Conservation (phyloP, 1,140 invertebrate genomes). For the Hypsibius dujardini region DNA sequence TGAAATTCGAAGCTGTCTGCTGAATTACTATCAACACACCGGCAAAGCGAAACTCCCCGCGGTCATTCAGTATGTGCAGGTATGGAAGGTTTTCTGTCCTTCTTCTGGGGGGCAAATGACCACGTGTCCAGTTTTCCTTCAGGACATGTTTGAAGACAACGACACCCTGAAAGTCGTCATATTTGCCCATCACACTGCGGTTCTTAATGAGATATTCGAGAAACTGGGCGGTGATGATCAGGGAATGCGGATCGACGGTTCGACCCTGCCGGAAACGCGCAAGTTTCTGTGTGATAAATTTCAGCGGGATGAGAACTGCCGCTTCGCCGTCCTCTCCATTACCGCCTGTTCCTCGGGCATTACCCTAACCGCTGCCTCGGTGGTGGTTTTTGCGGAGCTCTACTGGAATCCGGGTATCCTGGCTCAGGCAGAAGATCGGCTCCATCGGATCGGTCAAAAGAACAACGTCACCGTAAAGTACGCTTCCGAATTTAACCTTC, state of each 20-base stretch:
- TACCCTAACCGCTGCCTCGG: constrained; percentile 70
- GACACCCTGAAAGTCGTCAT: constrained; percentile 33
- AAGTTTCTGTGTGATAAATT: constrained; percentile 56
- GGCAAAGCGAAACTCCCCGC: constrained; percentile 50
- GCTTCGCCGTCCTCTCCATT: constrained; percentile 70
- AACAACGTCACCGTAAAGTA: constrained; percentile 43
- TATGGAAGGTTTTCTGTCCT: background rate
- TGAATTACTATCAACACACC: constrained; percentile 67
- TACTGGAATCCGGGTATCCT: constrained; percentile 79
- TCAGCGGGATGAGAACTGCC: constrained; percentile 47
- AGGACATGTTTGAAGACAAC: constrained; percentile 26
- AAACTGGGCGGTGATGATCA: background rate
- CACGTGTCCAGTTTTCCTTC: constrained; percentile 28
- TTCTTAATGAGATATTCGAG: constrained; percentile 30
- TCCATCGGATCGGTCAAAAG: constrained; percentile 76
- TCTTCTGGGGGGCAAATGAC: background rate
- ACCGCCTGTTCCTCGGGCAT: constrained; percentile 70
- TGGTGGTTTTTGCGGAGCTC: constrained; percentile 87
- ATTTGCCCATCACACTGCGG: constrained; percentile 37
- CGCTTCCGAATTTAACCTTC: background rate
- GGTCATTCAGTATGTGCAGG: constrained; percentile 27
- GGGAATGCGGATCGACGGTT: constrained; percentile 65
- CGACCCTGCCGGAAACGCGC: constrained; percentile 45
- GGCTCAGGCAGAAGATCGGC: constrained; percentile 67
- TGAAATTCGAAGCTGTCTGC: constrained; percentile 36